phyloP scores from a whole-genome alignment of 2,797 vertebrate species.

The Aselliscus stoliczkanus region DNA sequence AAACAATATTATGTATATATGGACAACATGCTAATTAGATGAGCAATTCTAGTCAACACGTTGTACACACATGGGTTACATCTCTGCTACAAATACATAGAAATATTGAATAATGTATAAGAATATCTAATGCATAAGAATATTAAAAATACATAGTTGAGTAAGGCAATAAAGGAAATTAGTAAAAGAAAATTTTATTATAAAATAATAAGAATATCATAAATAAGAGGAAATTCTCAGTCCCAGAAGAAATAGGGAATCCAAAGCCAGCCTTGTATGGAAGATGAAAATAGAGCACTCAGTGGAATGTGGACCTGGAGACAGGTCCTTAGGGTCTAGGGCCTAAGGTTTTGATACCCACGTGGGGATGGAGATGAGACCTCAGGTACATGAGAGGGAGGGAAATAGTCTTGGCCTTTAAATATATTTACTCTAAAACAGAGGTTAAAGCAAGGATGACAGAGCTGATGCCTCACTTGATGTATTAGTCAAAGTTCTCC shows the following conservation, averaged over 20 bases:
- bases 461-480: not conserved
- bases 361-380: not conserved
- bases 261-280: not conserved
- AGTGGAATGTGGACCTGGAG: too few relatives aligned
- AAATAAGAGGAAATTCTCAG: not conserved
- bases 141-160: not conserved
- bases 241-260: not conserved
- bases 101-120: not conserved
- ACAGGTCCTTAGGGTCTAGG: not conserved
- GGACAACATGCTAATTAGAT: not conserved
- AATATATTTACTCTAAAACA: not conserved
- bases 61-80: too few relatives aligned
- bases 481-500: not conserved
- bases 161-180: not conserved
- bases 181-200: not conserved
- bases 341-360: not conserved
- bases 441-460: not conserved
- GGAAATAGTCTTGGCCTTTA: not conserved
- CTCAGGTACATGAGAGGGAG: not conserved
- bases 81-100: not conserved
- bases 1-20: not conserved
- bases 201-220: not conserved
- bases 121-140: too few relatives aligned
- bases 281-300: not conserved
- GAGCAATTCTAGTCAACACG: not conserved